Base-by-base conservation (phyloP, 2,888 invertebrate genomes). In the Hermaeophaga mercurialis region DNA sequence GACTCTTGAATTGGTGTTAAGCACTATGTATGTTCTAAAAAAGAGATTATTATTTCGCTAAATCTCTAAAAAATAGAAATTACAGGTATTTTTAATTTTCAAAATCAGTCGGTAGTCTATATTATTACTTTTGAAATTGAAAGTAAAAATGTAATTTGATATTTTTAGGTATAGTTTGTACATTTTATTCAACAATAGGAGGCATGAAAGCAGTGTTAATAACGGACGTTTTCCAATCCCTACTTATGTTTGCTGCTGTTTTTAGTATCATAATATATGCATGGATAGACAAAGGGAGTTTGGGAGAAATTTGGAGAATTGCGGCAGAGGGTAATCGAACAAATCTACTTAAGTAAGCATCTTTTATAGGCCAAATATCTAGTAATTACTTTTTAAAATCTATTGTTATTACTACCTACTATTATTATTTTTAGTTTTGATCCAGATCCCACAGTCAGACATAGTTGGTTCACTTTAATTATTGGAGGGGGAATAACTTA, bases 161-260 rank as follows among this genome's bases (percentile, higher is more conserved):
- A 18, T 54, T 71, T 71, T 70, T 69, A 73, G 83, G 88, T 1
- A 71, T 89, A 39, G 91, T 87, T 2, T 94, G 93, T 72, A 91
- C 92, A 0, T 90, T 94, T 73, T 94, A 94, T 70, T 91, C 93
- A 0, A 88, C 90, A 0, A 80, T 94, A 61, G 94, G 94, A 12
- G 94, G 94, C 26, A 93, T 94, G 86, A 94, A 94, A 75, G 94
- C 94, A 2, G 94, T 94, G 0, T 78, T 94, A 44, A 85, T 93
- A 66, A 94, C 94, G 0, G 94, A 94, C 71, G 85, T 94, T 1
- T 87, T 94, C 65, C 91, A 91, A 75, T 91, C 92, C 0, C 56
- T 88, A 1, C 80, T 95, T 2, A 95, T 95, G 94, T 93, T 91
- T 72, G 85, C 82, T 1, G 89, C 94, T 0, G 84, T 94, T 7